Base-by-base conservation (phyloP, 2,888 invertebrate species). In the Cacoxenus indagator region DNA sequence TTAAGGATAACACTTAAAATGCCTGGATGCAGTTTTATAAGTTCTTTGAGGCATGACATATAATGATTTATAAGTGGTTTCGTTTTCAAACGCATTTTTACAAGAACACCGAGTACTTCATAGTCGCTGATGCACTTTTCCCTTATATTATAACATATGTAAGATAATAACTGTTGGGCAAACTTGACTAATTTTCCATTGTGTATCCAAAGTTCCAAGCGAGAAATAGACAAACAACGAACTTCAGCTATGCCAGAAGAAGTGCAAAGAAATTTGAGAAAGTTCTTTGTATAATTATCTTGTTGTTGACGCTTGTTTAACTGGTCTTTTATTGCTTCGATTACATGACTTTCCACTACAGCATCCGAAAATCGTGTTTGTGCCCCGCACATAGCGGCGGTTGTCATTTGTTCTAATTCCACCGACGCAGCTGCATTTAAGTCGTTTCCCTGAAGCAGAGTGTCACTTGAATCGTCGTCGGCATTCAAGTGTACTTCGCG, bases 181-280 rank as follows among this genome's bases (percentile, higher is more conserved):
- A 94, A 92, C 80, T 96, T 93, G 90, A 95, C 95, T 66, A 97
- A 89, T 90, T 98, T 99, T 71, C 97, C 97, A 86, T 98, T 98
- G 87, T 97, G 97, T 69, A 98, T 90, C 98, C 98, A 98, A 78
- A 94, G 92, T 87, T 98, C 98, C 22, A 98, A 90, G 0, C 95
- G 92, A 2, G 86, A 78, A 17, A 87, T 85, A 3, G 86, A 86
- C 9, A 87, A 72, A 1, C 84, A 83, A 8, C 87, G 85, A 24
- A 92, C 92, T 89, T 97, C 97, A 0, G 92, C 92, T 69, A 97
- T 92, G 0, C 98, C 98, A 75, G 95, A 94, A 0, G 96, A 93
- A 0, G 93, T 92, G 0, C 96, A 93, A 37, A 98, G 89, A 69
- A 98, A 91, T 76, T 94, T 93, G 0, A 98, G 90, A 77, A 97